These are phyloP conservation scores for Frankliniella fusca DNA, from an alignment of 2,888 invertebrate genomes.

Conservation along the genomic window DNA sequence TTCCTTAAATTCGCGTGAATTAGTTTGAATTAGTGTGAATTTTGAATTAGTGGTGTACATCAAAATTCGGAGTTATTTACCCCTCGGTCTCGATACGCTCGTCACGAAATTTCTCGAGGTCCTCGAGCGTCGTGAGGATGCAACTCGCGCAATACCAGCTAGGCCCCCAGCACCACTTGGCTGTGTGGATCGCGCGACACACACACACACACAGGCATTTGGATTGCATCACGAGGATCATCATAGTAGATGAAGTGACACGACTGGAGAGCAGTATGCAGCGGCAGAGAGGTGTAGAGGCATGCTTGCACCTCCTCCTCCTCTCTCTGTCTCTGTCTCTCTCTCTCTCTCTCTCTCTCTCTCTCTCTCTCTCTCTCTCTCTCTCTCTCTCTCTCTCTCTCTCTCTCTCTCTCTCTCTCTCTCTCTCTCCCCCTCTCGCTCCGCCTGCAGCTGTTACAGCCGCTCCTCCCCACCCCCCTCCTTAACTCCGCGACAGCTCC, in stretches of 20 bases:
- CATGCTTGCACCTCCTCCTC: no score
- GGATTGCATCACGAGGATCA: background rate
- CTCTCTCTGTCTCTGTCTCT: background rate
- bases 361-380: background rate
- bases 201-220: background rate
- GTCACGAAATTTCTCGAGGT: no score
- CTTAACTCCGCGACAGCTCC: background rate
- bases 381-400: conserved; percentile 1
- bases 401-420: background rate
- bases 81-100: no score
- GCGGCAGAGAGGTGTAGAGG: no score
- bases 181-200: background rate
- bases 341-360: background rate
- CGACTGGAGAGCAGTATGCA: no score
- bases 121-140: no score
- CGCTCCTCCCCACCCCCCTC: background rate
- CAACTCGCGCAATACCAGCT: no score
- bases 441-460: background rate
- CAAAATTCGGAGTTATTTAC: no score
- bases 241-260: background rate
- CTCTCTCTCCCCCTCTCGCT: background rate
- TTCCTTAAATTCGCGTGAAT: no score
- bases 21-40: no score
- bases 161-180: no score
- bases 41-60: no score